Conservation (phyloP, 2,113 vertebrate genomes). For the Tiliqua scincoides region DNA sequence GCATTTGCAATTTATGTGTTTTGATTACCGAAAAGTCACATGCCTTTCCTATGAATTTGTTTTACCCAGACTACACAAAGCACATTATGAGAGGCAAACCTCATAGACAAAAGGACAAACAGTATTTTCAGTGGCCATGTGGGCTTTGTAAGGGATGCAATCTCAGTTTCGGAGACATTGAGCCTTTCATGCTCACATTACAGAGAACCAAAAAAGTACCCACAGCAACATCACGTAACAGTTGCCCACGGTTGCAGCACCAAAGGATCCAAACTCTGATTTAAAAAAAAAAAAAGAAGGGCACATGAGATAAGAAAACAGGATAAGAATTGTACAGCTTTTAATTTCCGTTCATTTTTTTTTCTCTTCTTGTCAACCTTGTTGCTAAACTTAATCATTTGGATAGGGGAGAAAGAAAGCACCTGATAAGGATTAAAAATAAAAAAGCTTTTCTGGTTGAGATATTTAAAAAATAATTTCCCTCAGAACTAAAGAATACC, state of each 20-base stretch:
- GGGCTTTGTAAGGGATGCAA: not conserved
- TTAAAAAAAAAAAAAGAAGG: conserved; percentile 58
- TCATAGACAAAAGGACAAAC: conserved; percentile 1
- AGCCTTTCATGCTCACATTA: conserved; percentile 32
- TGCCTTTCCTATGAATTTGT: not conserved
- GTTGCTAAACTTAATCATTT: conserved; percentile 70
- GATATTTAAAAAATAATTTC: conserved; percentile 53
- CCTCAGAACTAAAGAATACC: not conserved
- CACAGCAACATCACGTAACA: conserved; percentile 45
- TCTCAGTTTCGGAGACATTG: not conserved
- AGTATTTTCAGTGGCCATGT: not conserved
- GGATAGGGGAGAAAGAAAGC: conserved; percentile 23
- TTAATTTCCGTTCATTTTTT: conserved; percentile 74
- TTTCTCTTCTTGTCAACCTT: conserved; percentile 40
- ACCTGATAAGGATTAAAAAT: conserved; percentile 33
- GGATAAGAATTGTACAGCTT: conserved; percentile 73
- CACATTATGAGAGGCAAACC: not conserved
- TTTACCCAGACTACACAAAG: not conserved
- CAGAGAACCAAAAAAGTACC: conserved; percentile 38
- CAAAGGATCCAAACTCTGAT: conserved; percentile 54
- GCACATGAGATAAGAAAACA: conserved; percentile 63
- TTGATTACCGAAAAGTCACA: not conserved
- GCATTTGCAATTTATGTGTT: not conserved
- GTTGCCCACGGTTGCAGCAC: conserved; percentile 48
- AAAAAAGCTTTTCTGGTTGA: conserved; percentile 8